Percentiles rank a stretch among this genome's conserved stretches.
phyloP scores from a whole-genome alignment of 2,888 invertebrate species.

The Priocnemis perturbator region DNA sequence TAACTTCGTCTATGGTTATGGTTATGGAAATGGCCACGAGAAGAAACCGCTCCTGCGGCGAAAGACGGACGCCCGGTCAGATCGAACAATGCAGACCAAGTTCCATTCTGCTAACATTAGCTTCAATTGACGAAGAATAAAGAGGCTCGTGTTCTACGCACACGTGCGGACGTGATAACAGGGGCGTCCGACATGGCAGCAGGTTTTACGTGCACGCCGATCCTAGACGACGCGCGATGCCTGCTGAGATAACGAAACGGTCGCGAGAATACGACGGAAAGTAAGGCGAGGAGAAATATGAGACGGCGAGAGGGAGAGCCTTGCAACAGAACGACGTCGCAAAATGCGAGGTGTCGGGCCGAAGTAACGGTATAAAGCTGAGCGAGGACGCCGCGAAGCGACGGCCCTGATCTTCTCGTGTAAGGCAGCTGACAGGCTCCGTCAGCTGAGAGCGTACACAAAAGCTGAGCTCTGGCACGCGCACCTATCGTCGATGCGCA shows the following conservation, averaged over 20 bases:
- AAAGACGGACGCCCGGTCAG: conserved; percentile 3
- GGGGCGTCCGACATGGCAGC: conserved; percentile 35
- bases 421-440: conserved; percentile 68
- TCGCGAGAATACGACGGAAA: background rate
- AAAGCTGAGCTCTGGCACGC: conserved; percentile 1
- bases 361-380: conserved; percentile 28
- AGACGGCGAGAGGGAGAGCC: background rate
- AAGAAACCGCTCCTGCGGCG: background rate
- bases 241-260: too few species aligned
- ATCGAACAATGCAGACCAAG: conserved; percentile 2
- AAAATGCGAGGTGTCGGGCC: conserved; percentile 11
- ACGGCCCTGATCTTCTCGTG: conserved; percentile 59
- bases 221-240: too few species aligned
- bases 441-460: conserved; percentile 72
- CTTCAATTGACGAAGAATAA: conserved; percentile 31
- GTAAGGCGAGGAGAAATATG: background rate
- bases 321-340: background rate
- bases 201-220: background rate
- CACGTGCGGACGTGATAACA: conserved; percentile 45
- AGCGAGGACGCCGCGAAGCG: conserved; percentile 43
- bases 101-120: conserved; percentile 3
- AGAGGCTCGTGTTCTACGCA: conserved; percentile 14
- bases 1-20: background rate
- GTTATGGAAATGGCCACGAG: background rate
- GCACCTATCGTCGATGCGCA: conserved; percentile 5